These are phyloP conservation scores for Sebastes schlegelii DNA, from an alignment of 2,113 vertebrate genomes.

Conservation along the genomic window DNA sequence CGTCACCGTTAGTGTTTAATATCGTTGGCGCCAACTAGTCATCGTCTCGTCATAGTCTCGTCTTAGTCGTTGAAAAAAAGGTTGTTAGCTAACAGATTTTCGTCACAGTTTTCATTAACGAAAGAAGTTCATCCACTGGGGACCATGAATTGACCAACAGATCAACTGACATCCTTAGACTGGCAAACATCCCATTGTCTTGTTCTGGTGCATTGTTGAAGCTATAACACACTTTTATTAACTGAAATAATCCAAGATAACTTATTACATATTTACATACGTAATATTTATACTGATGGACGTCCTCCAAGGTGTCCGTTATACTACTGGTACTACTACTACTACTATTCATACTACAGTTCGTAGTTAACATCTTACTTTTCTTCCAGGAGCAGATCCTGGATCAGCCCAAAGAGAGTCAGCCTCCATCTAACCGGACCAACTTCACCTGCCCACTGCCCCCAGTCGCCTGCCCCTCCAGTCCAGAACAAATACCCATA, in stretches of 20 bases:
- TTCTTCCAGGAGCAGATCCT: slow-evolving; percentile 35
- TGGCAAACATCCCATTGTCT: too few species aligned
- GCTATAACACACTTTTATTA: neutral
- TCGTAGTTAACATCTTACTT: neutral
- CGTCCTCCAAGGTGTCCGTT: neutral
- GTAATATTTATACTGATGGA: too few species aligned
- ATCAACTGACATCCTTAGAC: too few species aligned
- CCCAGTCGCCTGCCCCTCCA: slow-evolving; percentile 38
- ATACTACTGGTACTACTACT: neutral
- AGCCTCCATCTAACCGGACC: slow-evolving; percentile 1
- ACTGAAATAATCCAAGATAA: neutral
- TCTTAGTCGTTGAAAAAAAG: too few species aligned
- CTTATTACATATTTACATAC: neutral
- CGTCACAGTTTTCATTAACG: too few species aligned
- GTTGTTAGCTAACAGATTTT: too few species aligned
- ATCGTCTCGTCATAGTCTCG: too few species aligned
- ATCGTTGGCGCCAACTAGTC: too few species aligned
- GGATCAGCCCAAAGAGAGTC: slow-evolving; percentile 28
- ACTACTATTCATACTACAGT: neutral
- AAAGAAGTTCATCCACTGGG: neutral
- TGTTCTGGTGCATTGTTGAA: neutral
- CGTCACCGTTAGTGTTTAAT: too few species aligned
- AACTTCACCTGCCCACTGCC: slow-evolving; percentile 70
- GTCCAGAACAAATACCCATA: slow-evolving; percentile 22
- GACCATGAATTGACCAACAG: neutral